A percentile compares a stretch with the other conserved stretches of the same genome.
Conservation (phyloP, 2,888 invertebrate species). For the Eupelmus urozonus region DNA sequence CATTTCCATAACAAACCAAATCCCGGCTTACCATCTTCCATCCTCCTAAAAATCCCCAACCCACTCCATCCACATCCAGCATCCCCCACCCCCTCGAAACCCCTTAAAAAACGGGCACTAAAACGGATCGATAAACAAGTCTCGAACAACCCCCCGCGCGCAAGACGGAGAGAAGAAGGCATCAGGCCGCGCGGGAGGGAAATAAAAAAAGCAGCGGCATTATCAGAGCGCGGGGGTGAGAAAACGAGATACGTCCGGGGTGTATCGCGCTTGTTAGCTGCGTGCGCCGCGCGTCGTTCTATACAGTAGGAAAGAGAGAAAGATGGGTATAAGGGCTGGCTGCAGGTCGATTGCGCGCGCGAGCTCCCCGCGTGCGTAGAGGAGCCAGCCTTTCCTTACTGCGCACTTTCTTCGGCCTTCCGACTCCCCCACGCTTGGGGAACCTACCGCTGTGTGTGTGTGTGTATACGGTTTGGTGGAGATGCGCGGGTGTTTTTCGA, state of each 20-base stretch:
- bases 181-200: not conserved
- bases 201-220: not conserved
- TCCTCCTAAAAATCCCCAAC: not conserved
- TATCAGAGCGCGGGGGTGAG: not conserved
- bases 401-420: slow-evolving; percentile 72
- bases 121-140: slow-evolving; percentile 50
- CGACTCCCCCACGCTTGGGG: too few relatives aligned
- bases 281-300: too few relatives aligned
- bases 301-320: too few relatives aligned
- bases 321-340: slow-evolving; percentile 1
- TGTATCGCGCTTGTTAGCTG: too few relatives aligned
- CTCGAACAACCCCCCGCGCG: slow-evolving; percentile 35
- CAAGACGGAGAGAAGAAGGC: too few relatives aligned
- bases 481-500: too few relatives aligned
- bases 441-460: too few relatives aligned
- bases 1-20: too few relatives aligned
- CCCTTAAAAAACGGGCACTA: slow-evolving; percentile 9
- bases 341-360: slow-evolving; percentile 60
- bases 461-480: too few relatives aligned
- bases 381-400: slow-evolving; percentile 68
- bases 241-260: slow-evolving; percentile 9
- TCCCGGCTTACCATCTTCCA: too few relatives aligned
- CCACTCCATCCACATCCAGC: not conserved
- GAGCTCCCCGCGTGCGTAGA: not conserved
- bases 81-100: not conserved